Evolutionary conservation across 2,113 vertebrate species (phyloP).

Genomic region (Chaenocephalus aceratus): DNA sequence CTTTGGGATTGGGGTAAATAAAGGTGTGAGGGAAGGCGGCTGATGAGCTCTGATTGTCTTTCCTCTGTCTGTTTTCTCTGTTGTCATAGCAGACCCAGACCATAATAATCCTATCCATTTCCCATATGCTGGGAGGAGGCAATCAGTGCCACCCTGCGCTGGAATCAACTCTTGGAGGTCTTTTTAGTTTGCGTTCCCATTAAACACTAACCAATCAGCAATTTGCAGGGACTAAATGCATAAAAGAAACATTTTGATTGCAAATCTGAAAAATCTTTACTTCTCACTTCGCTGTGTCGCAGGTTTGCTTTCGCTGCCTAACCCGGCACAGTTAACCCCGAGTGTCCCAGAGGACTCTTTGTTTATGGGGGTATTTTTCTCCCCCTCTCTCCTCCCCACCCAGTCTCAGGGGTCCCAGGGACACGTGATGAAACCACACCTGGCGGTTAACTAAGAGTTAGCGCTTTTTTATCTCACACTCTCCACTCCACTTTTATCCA

Average conservation of each 20-base stretch:
- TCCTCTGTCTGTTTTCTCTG: slow-evolving; percentile 80
- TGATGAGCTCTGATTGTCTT: slow-evolving; percentile 83
- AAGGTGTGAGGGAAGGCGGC: slow-evolving; percentile 82
- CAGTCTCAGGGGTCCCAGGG: not conserved
- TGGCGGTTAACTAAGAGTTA: slow-evolving; percentile 46
- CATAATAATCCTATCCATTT: slow-evolving; percentile 81
- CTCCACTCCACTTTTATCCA: not conserved
- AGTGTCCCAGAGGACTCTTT: slow-evolving; percentile 47
- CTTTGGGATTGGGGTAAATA: slow-evolving; percentile 85
- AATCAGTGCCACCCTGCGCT: slow-evolving; percentile 60
- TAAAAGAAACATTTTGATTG: slow-evolving; percentile 16
- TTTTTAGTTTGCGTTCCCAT: slow-evolving; percentile 38
- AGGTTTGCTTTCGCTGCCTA: slow-evolving; percentile 25
- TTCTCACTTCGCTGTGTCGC: slow-evolving; percentile 8
- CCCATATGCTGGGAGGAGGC: slow-evolving; percentile 68
- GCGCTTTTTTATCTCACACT: slow-evolving; percentile 49
- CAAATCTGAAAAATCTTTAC: not conserved
- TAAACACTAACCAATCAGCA: slow-evolving; percentile 51
- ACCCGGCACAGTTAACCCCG: slow-evolving; percentile 45
- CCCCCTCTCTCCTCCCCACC: not conserved
- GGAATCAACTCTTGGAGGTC: slow-evolving; percentile 51
- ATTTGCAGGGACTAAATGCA: slow-evolving; percentile 12
- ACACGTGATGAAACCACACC: slow-evolving; percentile 56
- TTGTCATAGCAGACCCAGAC: slow-evolving; percentile 80
- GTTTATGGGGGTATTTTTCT: slow-evolving; percentile 30